These are phyloP conservation scores for Chrosomus eos DNA, from an alignment of 2,797 vertebrate species.

Conservation along the genomic window DNA sequence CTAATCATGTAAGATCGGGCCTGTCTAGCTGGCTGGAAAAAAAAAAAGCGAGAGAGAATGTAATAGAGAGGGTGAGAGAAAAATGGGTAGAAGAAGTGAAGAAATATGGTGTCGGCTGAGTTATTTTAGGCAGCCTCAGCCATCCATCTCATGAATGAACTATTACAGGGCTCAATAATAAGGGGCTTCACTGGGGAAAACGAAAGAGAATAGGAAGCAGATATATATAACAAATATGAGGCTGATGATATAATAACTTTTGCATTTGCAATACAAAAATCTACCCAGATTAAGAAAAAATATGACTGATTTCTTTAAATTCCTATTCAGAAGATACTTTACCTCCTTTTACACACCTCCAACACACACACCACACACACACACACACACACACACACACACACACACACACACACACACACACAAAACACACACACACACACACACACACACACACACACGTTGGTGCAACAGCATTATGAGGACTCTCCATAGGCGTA, in stretches of 20 bases:
- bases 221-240: constrained; percentile 20
- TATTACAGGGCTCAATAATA: constrained; percentile 50
- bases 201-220: neutral
- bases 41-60: constrained; percentile 20
- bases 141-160: constrained; percentile 60
- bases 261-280: constrained; percentile 10
- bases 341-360: neutral
- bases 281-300: neutral
- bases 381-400: too few relatives aligned
- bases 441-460: too few relatives aligned
- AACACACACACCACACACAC: too few relatives aligned
- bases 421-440: too few relatives aligned
- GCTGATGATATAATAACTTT: constrained; percentile 17
- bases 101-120: constrained; percentile 45
- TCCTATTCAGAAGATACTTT: neutral
- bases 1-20: constrained; percentile 46
- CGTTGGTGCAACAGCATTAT: too few relatives aligned
- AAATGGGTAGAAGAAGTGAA: constrained; percentile 26
- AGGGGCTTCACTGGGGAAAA: constrained; percentile 37
- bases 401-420: too few relatives aligned
- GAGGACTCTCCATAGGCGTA: too few relatives aligned
- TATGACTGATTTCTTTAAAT: neutral
- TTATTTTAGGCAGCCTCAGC: constrained; percentile 59
- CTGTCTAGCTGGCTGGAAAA: constrained; percentile 30
- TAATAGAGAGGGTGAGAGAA: constrained; percentile 34